These are phyloP conservation scores for Avahi laniger DNA, from an alignment of 2,797 vertebrate species.

Conservation along the genomic window DNA sequence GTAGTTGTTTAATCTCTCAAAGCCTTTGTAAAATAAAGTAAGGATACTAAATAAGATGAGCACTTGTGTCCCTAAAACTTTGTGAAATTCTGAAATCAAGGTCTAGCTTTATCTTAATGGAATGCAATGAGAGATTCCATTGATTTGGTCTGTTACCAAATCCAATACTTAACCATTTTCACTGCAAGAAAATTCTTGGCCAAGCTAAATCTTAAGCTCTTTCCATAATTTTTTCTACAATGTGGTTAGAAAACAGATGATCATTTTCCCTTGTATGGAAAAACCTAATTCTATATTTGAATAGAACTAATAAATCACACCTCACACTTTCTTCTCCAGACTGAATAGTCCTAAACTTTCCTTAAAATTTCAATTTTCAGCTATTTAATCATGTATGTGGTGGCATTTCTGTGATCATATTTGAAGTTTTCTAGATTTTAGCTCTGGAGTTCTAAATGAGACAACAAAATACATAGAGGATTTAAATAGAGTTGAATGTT, in stretches of 20 bases:
- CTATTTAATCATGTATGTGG: background rate
- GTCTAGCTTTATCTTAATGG: background rate
- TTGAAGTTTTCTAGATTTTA: conserved; percentile 49
- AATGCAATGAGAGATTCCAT: conserved; percentile 44
- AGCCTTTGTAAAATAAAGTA: background rate
- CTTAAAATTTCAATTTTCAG: conserved; percentile 38
- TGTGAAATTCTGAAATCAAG: conserved; percentile 8
- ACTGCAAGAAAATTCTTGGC: conserved; percentile 54
- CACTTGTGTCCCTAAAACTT: background rate
- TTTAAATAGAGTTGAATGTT: background rate
- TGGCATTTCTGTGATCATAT: background rate
- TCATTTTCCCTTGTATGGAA: conserved; percentile 56
- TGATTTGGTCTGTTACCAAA: conserved; percentile 15
- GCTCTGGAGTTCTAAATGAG: background rate
- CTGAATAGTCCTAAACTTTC: background rate
- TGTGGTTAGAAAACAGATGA: conserved; percentile 62
- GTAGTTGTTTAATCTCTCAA: background rate
- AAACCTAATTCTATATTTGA: conserved; percentile 60
- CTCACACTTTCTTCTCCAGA: conserved; percentile 52
- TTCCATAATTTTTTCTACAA: conserved; percentile 66
- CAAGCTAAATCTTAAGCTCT: conserved; percentile 48
- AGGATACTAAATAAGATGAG: background rate
- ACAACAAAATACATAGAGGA: background rate
- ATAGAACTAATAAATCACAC: conserved; percentile 61
- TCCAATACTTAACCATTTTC: conserved; percentile 55